Base-by-base conservation (phyloP, 2,888 invertebrate genomes). In the Chelonus formosanus region DNA sequence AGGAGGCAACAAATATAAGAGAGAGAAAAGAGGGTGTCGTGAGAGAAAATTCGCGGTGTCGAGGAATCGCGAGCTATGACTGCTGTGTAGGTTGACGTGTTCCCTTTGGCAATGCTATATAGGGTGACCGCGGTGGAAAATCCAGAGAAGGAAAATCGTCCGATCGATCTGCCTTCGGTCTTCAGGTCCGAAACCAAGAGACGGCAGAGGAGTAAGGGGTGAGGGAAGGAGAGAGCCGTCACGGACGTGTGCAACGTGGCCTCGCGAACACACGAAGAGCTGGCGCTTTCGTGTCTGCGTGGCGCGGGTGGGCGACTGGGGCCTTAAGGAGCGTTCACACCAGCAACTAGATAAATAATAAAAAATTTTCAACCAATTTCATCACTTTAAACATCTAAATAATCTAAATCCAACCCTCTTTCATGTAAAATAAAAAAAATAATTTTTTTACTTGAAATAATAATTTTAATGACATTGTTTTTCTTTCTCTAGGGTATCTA, bases 151-250 rank as follows among this genome's bases (percentile, higher is more conserved):
- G 83, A 83, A 83, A 83, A 83, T 83, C 82, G 78, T 75, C 77
- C 82, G 82, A 83, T 83, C 83, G 83, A 83, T 83, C 81, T 82
- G 80, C 80, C 80, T 81, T 82, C 80, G 81, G 81, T 80, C 81
- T 78, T 80, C 80, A 78, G 79, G 80, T 79, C 80, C 80, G 80
- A 80, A 79, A 80, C 78, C 76, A 79, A 77, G 72, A 76, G 73
- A 69, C 76, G 63, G 64, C 61, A 59, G 34, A 31, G 60, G 56
- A 55, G 56, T 45, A 61, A 63, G 64, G 54, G 63, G 68, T 31
- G 58, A 63, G 58, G 60, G 55, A 45, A 63, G 64, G 67, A 70
- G 67, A 67, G 60, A 63, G 31, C 62, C 65, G 67, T 74, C 76
- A 76, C 75, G 75, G 74, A 76, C 75, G 75, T 76, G 78, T 75